Percentiles rank a stretch among this genome's conserved stretches.
Evolutionary conservation across 2,888 invertebrate species (phyloP).

Genomic region (Agriopis leucophaearia): DNA sequence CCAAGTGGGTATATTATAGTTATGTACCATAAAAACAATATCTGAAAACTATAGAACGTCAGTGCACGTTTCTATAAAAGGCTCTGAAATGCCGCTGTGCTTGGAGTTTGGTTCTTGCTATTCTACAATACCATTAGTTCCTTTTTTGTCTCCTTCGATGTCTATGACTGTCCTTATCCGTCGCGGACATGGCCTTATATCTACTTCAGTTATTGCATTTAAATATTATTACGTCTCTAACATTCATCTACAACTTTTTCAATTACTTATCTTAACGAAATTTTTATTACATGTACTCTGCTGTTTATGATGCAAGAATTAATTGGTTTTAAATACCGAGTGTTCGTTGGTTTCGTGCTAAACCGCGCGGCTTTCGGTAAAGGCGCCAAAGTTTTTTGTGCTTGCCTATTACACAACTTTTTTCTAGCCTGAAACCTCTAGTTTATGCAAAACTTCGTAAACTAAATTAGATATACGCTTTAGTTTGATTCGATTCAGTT

Average conservation of each 20-base stretch:
- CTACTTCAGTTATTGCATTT: slow-evolving; percentile 38
- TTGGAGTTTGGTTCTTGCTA: slow-evolving; percentile 26
- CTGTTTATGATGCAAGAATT: slow-evolving; percentile 39
- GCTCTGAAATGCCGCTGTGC: slow-evolving; percentile 32
- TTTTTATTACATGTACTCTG: slow-evolving; percentile 43
- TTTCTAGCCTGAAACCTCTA: slow-evolving; percentile 56
- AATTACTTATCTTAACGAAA: slow-evolving; percentile 43
- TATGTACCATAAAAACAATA: no score
- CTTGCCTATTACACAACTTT: slow-evolving; percentile 34
- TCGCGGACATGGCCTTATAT: slow-evolving; percentile 32
- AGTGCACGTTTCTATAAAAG: slow-evolving; percentile 39
- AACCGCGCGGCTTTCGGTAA: slow-evolving; percentile 9
- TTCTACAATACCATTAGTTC: slow-evolving; percentile 37
- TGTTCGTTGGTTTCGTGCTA: slow-evolving; percentile 37
- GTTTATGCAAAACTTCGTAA: slow-evolving; percentile 65
- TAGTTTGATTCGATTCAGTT: slow-evolving; percentile 52
- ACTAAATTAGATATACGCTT: slow-evolving; percentile 57
- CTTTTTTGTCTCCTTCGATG: slow-evolving; percentile 33
- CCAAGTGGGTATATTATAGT: no score
- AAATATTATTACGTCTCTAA: slow-evolving; percentile 40
- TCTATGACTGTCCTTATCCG: slow-evolving; percentile 37
- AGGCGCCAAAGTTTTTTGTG: slow-evolving; percentile 39
- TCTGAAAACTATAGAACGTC: background rate
- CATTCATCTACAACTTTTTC: slow-evolving; percentile 35
- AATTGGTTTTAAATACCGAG: slow-evolving; percentile 41